A percentile compares a stretch with the other conserved stretches of the same genome.
Conservation (phyloP, 2,888 invertebrate species). For the Tachina fera region DNA sequence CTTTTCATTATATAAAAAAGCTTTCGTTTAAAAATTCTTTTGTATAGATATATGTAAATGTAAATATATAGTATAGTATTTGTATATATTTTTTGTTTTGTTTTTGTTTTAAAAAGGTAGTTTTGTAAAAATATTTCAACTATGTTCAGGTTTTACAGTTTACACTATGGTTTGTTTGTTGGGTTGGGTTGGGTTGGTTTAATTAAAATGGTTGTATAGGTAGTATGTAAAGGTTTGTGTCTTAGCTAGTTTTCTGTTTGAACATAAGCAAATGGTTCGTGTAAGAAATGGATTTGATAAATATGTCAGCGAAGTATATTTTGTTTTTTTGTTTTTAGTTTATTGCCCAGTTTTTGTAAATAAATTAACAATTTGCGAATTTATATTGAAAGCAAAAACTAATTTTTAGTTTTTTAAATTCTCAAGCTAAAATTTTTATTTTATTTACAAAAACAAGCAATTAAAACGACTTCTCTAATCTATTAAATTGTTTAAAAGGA, state of each 20-base stretch:
- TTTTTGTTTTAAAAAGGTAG: slow-evolving; percentile 24
- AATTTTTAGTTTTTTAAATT: too few species aligned
- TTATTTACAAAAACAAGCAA: too few species aligned
- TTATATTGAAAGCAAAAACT: too few species aligned
- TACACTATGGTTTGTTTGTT: slow-evolving; percentile 71
- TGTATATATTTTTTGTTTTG: slow-evolving; percentile 8
- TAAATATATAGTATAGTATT: slow-evolving; percentile 49
- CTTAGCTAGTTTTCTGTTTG: slow-evolving; percentile 43
- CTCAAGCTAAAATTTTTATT: too few species aligned
- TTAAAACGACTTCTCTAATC: background rate
- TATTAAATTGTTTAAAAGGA: slow-evolving; percentile 8
- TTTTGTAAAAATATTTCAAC: slow-evolving; percentile 64
- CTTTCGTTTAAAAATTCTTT: slow-evolving; percentile 52
- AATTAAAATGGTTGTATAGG: slow-evolving; percentile 16
- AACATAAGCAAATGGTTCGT: slow-evolving; percentile 49
- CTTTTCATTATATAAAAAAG: slow-evolving; percentile 48
- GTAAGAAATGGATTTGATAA: slow-evolving; percentile 10
- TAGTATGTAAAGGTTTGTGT: slow-evolving; percentile 49
- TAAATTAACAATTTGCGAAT: too few species aligned
- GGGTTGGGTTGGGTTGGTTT: slow-evolving; percentile 66
- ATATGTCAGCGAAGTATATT: slow-evolving; percentile 46
- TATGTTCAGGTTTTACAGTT: slow-evolving; percentile 71
- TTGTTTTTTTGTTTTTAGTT: background rate
- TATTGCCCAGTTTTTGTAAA: too few species aligned
- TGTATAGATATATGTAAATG: slow-evolving; percentile 40